These are phyloP conservation scores for Meteorus cinctellus DNA, from an alignment of 2,888 invertebrate species.

Conservation along the genomic window DNA sequence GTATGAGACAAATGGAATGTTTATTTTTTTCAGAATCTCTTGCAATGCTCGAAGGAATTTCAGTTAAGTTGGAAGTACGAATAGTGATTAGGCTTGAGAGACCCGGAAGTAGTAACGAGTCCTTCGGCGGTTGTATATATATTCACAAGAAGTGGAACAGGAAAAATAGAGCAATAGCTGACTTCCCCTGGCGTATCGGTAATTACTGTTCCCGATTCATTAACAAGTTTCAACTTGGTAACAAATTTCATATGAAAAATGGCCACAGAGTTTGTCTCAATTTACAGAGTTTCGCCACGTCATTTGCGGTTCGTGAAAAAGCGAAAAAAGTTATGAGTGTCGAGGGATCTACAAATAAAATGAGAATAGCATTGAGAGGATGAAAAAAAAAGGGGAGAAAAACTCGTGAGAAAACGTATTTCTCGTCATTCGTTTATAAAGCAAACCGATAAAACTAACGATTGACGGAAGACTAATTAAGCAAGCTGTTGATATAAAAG, in stretches of 20 bases:
- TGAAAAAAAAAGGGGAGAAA: conserved; percentile 1
- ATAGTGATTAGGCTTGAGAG: no score
- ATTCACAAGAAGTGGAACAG: neutral
- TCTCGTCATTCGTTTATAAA: conserved; percentile 17
- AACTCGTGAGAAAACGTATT: neutral
- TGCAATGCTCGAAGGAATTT: no score
- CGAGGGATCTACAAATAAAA: neutral
- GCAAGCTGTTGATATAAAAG: conserved; percentile 41
- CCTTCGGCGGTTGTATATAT: neutral
- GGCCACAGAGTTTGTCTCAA: neutral
- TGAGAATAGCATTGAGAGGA: neutral
- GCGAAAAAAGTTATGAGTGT: conserved; percentile 23
- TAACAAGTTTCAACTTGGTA: conserved; percentile 23
- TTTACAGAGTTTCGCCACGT: conserved; percentile 6
- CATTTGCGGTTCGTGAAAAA: neutral
- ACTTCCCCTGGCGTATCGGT: neutral
- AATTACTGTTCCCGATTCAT: conserved; percentile 30
- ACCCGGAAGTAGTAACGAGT: no score
- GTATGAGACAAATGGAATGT: no score
- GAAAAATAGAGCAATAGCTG: neutral
- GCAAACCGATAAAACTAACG: conserved; percentile 44
- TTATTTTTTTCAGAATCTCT: no score
- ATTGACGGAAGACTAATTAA: conserved; percentile 46
- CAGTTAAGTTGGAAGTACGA: no score
- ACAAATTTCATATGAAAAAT: conserved; percentile 31